Base-by-base conservation (phyloP, 1,140 invertebrate species). In the Hylyphantes graminicola region DNA sequence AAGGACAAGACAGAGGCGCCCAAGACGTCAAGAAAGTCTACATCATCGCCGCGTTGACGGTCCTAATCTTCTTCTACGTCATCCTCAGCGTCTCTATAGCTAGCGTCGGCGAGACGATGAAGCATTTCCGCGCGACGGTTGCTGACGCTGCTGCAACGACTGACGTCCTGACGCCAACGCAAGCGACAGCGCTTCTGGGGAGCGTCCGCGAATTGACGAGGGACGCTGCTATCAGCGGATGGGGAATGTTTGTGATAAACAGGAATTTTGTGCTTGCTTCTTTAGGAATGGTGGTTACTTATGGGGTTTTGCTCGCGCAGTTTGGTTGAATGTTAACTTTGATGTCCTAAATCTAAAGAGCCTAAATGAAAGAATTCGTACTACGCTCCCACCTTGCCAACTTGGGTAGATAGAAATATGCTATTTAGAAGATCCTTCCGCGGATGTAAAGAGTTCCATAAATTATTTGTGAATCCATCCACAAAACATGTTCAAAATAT, bases 211-310 rank as follows among this genome's bases (percentile, higher is more conserved):
- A 76, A 17, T 50, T 76, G 35, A 9, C 59, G 0, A 13, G 59
- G 0, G 51, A 76, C 13, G 21, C 74, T 12, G 50, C 55, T 8
- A 76, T 76, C 35, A 76, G 57, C 5, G 74, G 74, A 8, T 76
- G 74, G 74, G 74, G 74, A 13, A 19, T 76, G 12, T 76, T 76
- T 5, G 48, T 76, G 13, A 50, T 76, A 17, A 59, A 76, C 9
- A 76, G 57, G 10, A 76, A n/a, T 35, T 76, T 76, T 17, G 12
- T 76, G 21, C 57, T 76, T 12, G 55, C 74, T 8, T 76, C 74
- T 9, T 35, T 59, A 0, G 74, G 74, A 0, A 59, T 76, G 74
- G 35, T 76, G 0, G 63, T 76, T 13, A 76, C 15, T 12, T 76
- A 76, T 17, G 74, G 74, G 7, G 74, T 76, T 12, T 63, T 76